phyloP scores from a whole-genome alignment of 2,797 vertebrate genomes.

The Spheniscus humboldti region DNA sequence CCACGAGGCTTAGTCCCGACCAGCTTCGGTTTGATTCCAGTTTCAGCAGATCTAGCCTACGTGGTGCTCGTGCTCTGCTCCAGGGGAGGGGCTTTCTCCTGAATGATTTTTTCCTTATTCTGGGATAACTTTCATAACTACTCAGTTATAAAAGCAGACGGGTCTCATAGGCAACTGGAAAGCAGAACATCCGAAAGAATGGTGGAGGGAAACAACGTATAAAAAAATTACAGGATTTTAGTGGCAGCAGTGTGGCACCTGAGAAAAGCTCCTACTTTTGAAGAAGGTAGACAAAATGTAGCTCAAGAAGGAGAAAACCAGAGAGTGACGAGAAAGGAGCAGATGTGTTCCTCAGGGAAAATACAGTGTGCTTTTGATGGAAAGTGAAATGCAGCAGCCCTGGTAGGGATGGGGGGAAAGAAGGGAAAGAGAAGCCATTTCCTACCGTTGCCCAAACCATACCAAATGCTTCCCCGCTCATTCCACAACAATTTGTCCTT shows the following conservation, averaged over 20 bases:
- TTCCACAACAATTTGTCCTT: neutral
- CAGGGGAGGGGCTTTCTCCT: neutral
- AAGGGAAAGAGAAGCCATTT: neutral
- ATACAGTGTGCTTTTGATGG: neutral
- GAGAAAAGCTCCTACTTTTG: neutral
- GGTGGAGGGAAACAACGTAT: neutral
- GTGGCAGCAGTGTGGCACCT: neutral
- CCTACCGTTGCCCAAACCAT: neutral
- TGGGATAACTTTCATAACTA: neutral
- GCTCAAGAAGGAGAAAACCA: neutral
- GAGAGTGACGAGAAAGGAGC: neutral
- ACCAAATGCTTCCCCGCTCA: neutral
- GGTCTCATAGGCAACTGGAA: neutral
- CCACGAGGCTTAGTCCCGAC: neutral
- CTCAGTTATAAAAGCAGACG: neutral
- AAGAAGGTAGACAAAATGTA: neutral
- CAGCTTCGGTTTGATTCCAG: neutral
- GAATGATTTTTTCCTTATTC: neutral
- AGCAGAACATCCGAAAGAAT: neutral
- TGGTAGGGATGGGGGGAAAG: neutral
- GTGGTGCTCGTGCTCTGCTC: accelerated
- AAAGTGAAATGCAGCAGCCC: neutral
- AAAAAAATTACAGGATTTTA: neutral
- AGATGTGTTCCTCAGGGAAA: neutral
- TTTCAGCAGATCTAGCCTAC: neutral